Conservation (phyloP, 2,113 vertebrate genomes). For the Lagopus muta region DNA sequence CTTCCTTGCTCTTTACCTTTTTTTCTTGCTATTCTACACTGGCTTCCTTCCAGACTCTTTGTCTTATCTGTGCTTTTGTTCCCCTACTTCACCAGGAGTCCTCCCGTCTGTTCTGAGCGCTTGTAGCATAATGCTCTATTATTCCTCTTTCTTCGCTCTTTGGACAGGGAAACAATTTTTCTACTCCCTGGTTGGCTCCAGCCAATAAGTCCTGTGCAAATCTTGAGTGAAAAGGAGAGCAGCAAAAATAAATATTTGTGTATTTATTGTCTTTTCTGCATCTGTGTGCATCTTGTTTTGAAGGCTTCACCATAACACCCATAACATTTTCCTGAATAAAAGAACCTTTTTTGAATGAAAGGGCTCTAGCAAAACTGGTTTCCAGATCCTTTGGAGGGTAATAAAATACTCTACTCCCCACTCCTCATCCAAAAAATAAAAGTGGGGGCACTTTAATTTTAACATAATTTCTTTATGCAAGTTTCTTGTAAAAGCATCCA, state of each 20-base stretch:
- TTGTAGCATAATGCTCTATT: conserved; percentile 12
- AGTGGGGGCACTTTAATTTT: neutral
- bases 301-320: neutral
- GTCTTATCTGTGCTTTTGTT: conserved; percentile 32
- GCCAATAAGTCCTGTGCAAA: neutral
- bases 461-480: neutral
- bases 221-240: neutral
- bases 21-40: neutral
- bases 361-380: neutral
- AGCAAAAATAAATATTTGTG: neutral
- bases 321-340: neutral
- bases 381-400: neutral
- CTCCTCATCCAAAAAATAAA: neutral
- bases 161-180: neutral
- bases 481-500: accelerated
- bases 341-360: neutral
- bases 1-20: neutral
- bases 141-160: neutral
- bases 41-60: conserved; percentile 18
- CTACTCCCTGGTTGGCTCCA: neutral
- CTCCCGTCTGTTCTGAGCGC: neutral
- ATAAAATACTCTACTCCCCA: neutral
- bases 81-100: neutral
- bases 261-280: neutral
- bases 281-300: neutral